Evolutionary conservation across 2,797 vertebrate genomes (phyloP), one percentile per base, ranked within the genome.

Genomic region (Schizopygopsis pylzovi): DNA sequence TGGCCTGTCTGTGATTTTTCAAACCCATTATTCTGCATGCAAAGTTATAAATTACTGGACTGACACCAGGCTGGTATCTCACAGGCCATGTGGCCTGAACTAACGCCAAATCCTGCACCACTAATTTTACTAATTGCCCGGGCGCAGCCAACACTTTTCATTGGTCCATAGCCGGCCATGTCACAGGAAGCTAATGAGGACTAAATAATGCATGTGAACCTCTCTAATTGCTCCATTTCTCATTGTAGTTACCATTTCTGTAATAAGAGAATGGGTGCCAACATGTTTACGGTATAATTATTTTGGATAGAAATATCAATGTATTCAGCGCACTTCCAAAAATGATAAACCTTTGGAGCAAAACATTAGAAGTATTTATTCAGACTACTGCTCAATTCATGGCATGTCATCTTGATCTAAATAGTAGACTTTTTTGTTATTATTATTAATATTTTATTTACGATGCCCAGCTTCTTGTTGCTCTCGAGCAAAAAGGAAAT

Each of bases 71-170:
- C 93, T 93, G 94, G 95, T 96, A 96, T 96, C 95, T 95, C 94
- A 88, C 91, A 91, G 93, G 94, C 95, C 95, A 96, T 95, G 95
- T 94, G 95, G 95, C 95, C 95, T 95, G 95, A 95, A 94, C 92
- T 93, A 79, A 90, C 92, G 95, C 95, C 95, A 96, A 95, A 94
- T 95, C 95, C 95, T 93, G 92, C 93, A 93, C 95, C 94, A 92
- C 95, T 96, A 96, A 96, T 96, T 96, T 96, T 95, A 95, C 95
- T 96, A 96, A 96, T 96, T 96, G 94, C 94, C 94, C 94, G 93
- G 94, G 93, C 93, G 91, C 68, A 92, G 94, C 95, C 95, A 94
- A 94, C 90, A 94, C 93, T 95, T 95, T 92, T 91, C 94, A 95
- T 95, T 95, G 95, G 95, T 95, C 93, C 92, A 87, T 92, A 91